Base-by-base conservation (phyloP, 2,797 vertebrate genomes). In the Paratrypauchen microcephalus region DNA sequence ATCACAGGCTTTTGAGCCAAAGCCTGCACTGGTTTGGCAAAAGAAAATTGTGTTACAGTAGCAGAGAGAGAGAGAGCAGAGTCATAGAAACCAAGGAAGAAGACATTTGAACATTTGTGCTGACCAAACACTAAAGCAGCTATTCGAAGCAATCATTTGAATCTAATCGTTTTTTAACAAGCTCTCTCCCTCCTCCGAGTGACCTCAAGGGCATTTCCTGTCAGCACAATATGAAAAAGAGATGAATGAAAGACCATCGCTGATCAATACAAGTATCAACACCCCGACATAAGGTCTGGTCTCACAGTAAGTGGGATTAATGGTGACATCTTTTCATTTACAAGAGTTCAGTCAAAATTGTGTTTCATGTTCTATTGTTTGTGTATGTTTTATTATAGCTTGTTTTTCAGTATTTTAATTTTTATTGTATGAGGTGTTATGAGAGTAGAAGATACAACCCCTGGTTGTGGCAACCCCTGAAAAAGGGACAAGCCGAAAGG, bases 1-100 rank as follows among this genome's bases (percentile, higher is more conserved):
- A 86, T 73, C 69, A 77, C 70, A 68, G 71, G 64, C 73, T 77
- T 50, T 45, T n/a, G 64, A 77, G 77, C 68, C 69, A 39, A 77
- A 68, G 65, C 60, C 62, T 65, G 65, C 58, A 66, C 60, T 73
- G 74, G 74, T 77, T 68, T 28, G 56, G 68, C 54, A 21, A 74
- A 79, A 60, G 32, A 28, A 32, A 8, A 12, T 70, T 66, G 69
- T 41, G 64, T 63, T 64, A 65, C 66, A 47, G 69, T 68, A 69
- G 69, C 50, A 13, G 9, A 19, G 16, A 19, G 47, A 48, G 47
- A 48, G 18, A 19, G 6, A 39, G 65, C 26, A 30, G 45, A 56
- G 5, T 36, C 52, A 62, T 9, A 36, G 65, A 36, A 7, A n/a
- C 16, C 56, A 39, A 26, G 15, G 2, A 15, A 74, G 45, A 15